A percentile compares a stretch with the other conserved stretches of the same genome.
Conservation (phyloP, 2,113 vertebrate genomes). For the Bubo blakistoni region DNA sequence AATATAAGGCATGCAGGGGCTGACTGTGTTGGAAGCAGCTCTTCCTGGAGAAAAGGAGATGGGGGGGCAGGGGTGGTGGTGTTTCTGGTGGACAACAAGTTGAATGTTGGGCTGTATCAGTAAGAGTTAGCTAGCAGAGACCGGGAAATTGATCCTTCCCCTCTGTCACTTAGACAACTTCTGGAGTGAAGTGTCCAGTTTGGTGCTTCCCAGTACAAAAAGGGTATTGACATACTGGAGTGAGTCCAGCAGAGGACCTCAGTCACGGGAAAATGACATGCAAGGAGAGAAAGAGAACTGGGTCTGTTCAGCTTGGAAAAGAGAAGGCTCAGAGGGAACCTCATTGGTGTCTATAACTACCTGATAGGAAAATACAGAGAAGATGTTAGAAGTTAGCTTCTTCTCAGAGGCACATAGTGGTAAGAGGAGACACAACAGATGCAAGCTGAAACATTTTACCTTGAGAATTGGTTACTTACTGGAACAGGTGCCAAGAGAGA, state of each 20-base stretch:
- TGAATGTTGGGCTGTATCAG: background rate
- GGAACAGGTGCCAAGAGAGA: background rate
- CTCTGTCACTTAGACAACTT: background rate
- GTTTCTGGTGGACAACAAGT: background rate
- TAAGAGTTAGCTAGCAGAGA: background rate
- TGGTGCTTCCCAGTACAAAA: background rate
- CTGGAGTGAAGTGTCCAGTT: background rate
- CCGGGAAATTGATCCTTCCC: background rate
- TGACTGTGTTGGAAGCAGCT: background rate
- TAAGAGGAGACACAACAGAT: background rate
- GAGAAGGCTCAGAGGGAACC: background rate
- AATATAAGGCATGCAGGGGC: background rate
- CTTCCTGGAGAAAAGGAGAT: background rate
- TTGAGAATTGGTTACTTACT: background rate
- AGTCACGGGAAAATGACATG: background rate
- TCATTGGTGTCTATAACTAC: background rate
- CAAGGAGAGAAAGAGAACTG: background rate
- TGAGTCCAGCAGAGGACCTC: background rate
- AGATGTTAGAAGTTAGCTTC: background rate
- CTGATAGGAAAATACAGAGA: background rate
- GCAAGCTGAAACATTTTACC: background rate
- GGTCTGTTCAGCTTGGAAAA: background rate
- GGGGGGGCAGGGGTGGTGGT: accelerated
- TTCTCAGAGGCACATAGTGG: background rate
- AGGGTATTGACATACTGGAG: background rate